phyloP scores from a whole-genome alignment of 2,888 invertebrate species.

The Temnothorax rugatulus region DNA sequence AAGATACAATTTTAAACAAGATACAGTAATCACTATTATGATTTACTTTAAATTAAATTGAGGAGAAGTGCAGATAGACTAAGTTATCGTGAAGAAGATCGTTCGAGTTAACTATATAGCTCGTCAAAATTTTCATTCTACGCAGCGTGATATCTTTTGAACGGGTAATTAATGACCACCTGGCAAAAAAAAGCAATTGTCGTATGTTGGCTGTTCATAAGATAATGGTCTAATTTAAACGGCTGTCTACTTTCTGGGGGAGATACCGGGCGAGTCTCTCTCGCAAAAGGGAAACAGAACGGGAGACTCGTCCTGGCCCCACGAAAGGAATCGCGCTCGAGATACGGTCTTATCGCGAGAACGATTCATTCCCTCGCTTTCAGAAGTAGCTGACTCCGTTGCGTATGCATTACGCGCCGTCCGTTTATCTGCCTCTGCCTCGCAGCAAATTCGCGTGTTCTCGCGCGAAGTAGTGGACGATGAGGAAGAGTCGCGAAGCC shows the following conservation, averaged over 20 bases:
- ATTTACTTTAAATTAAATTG: neutral
- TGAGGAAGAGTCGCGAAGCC: neutral
- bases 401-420: conserved; percentile 67
- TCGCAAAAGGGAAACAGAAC: conserved; percentile 37
- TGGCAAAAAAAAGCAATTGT: conserved; percentile 54
- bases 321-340: conserved; percentile 70
- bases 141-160: neutral
- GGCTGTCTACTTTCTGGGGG: conserved; percentile 44
- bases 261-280: conserved; percentile 8
- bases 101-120: conserved; percentile 39
- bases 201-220: conserved; percentile 46
- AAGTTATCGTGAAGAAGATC: neutral
- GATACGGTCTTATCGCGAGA: conserved; percentile 75
- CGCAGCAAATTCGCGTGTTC: conserved; percentile 30
- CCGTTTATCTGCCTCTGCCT: conserved; percentile 64
- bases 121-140: conserved; percentile 53
- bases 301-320: conserved; percentile 58
- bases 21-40: neutral
- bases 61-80: neutral
- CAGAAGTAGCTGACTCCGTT: conserved; percentile 70
- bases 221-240: conserved; percentile 72
- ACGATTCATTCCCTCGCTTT: conserved; percentile 76
- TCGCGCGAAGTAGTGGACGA: neutral
- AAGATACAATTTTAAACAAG: neutral
- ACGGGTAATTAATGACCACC: conserved; percentile 48